Percentiles rank a stretch among this genome's conserved stretches.
phyloP scores from a whole-genome alignment of 1,140 invertebrate genomes.

The Drosophila obscura region DNA sequence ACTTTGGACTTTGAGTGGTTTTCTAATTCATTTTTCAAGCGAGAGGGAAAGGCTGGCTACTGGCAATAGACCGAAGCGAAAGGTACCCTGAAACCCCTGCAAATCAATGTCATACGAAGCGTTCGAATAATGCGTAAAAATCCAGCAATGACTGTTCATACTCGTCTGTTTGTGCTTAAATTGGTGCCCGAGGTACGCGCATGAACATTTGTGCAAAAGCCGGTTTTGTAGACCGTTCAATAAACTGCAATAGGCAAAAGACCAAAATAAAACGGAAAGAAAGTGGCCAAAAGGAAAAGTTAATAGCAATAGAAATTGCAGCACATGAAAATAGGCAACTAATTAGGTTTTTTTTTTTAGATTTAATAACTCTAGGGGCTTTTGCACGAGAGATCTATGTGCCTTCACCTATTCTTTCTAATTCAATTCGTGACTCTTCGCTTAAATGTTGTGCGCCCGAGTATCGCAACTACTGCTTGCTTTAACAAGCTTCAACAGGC shows the following conservation, averaged over 20 bases:
- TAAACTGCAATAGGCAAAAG: conserved; percentile 10
- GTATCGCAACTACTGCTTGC: no score
- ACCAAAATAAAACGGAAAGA: conserved; percentile 44
- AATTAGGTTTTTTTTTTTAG: not conserved
- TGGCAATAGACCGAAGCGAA: no score
- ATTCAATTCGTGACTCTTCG: no score
- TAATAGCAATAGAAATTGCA: conserved; percentile 24
- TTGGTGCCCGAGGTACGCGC: not conserved
- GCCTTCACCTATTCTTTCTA: no score
- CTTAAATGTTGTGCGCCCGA: no score
- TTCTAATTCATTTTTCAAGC: conserved; percentile 8
- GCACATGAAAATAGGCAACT: conserved; percentile 4
- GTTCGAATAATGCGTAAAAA: conserved; percentile 9
- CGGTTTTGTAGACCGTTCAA: conserved; percentile 31
- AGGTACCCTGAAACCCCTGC: no score
- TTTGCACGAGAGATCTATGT: no score
- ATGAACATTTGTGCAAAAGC: conserved; percentile 33
- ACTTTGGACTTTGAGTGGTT: conserved; percentile 18
- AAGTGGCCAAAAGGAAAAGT: conserved; percentile 37
- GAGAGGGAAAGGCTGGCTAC: not conserved
- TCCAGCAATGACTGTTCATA: conserved; percentile 11
- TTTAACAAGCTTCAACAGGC: no score
- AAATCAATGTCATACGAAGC: no score
- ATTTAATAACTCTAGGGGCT: no score
- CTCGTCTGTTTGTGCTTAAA: no score